Base-by-base conservation (phyloP, 2,888 invertebrate genomes). In the Junonia oenone region DNA sequence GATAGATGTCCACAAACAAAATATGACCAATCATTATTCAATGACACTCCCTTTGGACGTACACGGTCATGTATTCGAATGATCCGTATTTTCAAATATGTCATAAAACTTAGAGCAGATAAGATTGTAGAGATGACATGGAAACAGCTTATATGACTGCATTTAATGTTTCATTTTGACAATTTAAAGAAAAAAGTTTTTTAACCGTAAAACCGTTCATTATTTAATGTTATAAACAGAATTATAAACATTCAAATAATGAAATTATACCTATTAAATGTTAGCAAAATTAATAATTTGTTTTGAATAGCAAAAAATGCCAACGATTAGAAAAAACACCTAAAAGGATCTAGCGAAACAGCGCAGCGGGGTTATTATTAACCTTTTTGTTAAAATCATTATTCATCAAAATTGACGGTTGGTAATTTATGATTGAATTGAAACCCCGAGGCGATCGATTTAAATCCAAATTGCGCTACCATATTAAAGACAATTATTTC, bases 21-120 rank as follows among this genome's bases (percentile, higher is more conserved):
- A 71, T 73, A 76, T 73, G 76, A 72, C 72, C 79, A 73, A 75
- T 79, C 75, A 81, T 80, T 79, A 81, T 81, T 82, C 81, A 80
- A 78, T 72, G 75, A 73, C 75, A 74, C 71, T 68, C 73, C 77
- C 73, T 71, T 70, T 66, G 72, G 70, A 73, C 71, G 72, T 71
- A 75, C 51, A 72, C 74, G 74, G 71, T 74, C 69, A 67, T 71
- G 67, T 62, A 71, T 76, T 73, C 74, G 78, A 75, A 66, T 77
- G 76, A 75, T 73, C 69, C 68, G 67, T 73, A 72, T 73, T 58
- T 66, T 76, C 73, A 71, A 76, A 81, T 80, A 73, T 76, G 81
- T 79, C 81, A 77, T 43, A 47, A 47, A n/a, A 38, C 47, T 40
- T 5, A 40, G 47, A 31, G 33, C 22, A 8, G 11, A 14, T 11